A percentile compares a stretch with the other conserved stretches of the same genome.
Evolutionary conservation across 2,113 vertebrate species (phyloP).

Genomic region (Antechinus stuartii): DNA sequence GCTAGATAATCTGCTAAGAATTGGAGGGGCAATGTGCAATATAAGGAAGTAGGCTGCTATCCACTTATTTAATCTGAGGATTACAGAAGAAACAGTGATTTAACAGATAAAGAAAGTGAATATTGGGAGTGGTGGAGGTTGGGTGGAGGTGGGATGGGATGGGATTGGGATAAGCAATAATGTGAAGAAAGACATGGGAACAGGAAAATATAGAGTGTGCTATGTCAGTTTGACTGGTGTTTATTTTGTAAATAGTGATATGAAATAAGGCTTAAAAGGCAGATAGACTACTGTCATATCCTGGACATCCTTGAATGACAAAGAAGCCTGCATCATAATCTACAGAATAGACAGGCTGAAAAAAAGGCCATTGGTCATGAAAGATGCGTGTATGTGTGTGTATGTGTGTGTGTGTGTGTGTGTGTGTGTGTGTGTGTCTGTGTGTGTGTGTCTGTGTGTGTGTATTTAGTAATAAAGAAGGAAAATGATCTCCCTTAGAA

Average conservation of each 20-base stretch:
- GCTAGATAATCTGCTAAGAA: background rate
- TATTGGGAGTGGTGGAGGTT: no score
- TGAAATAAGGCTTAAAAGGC: background rate
- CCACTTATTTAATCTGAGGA: background rate
- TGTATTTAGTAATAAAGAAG: background rate
- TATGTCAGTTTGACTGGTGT: background rate
- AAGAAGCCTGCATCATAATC: background rate
- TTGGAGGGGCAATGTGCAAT: background rate
- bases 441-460: no score
- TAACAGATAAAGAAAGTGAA: background rate
- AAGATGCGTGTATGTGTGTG: no score
- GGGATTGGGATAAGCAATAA: background rate
- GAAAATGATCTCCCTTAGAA: background rate
- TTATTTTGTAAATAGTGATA: background rate
- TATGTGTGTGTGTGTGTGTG: no score
- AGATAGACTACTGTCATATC: background rate
- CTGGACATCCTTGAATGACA: background rate
- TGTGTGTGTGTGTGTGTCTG: background rate
- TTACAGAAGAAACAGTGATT: background rate
- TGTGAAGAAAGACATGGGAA: background rate
- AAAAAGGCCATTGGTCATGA: background rate
- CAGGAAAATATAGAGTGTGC: background rate
- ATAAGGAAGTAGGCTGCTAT: background rate
- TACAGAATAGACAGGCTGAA: background rate
- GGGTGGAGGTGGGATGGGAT: background rate